Conservation (phyloP, 92 coral and sea anemone genomes). For the Desmophyllum pertusum region DNA sequence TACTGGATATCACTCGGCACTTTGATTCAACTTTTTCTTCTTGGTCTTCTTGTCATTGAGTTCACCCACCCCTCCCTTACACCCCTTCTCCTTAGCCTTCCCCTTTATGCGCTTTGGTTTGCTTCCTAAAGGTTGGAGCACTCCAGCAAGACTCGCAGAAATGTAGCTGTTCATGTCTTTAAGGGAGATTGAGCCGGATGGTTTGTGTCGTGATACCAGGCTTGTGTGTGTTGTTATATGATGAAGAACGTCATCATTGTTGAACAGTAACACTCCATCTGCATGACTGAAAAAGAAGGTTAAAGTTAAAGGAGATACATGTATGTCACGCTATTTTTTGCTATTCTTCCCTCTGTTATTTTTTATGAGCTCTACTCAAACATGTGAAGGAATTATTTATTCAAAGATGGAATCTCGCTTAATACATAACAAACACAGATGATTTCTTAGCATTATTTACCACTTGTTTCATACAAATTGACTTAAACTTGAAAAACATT, state of each 20-base stretch:
- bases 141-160: slow-evolving; percentile 82
- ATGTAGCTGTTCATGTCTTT: slow-evolving; percentile 80
- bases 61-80: not conserved
- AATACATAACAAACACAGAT: too few relatives aligned
- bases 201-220: slow-evolving; percentile 18
- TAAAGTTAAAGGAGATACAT: too few relatives aligned
- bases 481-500: too few relatives aligned
- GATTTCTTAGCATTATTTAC: too few relatives aligned
- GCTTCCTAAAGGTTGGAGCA: slow-evolving; percentile 72
- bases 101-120: slow-evolving; percentile 62
- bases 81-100: slow-evolving; percentile 16
- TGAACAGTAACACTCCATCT: slow-evolving; percentile 75
- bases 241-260: slow-evolving; percentile 84
- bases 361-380: too few relatives aligned
- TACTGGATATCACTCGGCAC: not conserved
- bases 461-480: too few relatives aligned
- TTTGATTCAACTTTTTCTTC: not conserved
- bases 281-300: slow-evolving; percentile 58
- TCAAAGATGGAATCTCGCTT: too few relatives aligned
- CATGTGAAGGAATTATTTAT: too few relatives aligned
- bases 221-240: slow-evolving; percentile 66
- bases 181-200: slow-evolving; percentile 65
- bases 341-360: too few relatives aligned
- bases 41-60: not conserved
- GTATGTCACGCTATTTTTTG: too few relatives aligned